Percentiles rank a stretch among this genome's conserved stretches.
Evolutionary conservation across 2,113 vertebrate species (phyloP).

Genomic region (Lepus americanus): DNA sequence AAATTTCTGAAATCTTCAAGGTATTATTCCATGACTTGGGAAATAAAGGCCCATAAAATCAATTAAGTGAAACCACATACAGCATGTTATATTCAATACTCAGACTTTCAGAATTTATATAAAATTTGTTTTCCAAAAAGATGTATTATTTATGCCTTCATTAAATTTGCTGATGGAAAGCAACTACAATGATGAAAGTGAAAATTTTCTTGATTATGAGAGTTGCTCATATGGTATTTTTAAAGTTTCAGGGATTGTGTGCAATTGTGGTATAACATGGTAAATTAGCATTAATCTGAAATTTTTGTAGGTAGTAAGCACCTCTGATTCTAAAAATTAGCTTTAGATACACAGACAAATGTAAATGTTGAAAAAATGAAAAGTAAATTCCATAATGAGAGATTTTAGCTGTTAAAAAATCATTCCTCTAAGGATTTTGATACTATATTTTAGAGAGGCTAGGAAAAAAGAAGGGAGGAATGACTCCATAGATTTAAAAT

Average conservation of each 20-base stretch:
- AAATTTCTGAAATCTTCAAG: slow-evolving; percentile 80
- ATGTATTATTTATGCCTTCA: slow-evolving; percentile 40
- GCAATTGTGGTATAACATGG: slow-evolving; percentile 26
- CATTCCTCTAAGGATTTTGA: neutral
- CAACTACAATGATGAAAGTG: neutral
- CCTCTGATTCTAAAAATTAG: slow-evolving; percentile 31
- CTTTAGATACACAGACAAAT: neutral
- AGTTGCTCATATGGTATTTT: neutral
- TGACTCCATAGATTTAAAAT: slow-evolving; percentile 38
- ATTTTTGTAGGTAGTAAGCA: neutral
- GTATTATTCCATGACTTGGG: slow-evolving; percentile 79
- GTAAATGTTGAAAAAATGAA: slow-evolving; percentile 12
- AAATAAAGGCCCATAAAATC: slow-evolving; percentile 31
- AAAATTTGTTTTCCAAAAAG: slow-evolving; percentile 51
- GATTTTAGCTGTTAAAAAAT: neutral
- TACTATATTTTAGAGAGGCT: slow-evolving; percentile 15
- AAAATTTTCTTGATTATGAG: neutral
- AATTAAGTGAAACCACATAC: slow-evolving; percentile 80
- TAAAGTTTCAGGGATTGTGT: slow-evolving; percentile 12
- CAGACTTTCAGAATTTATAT: slow-evolving; percentile 37
- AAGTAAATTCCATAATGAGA: slow-evolving; percentile 8
- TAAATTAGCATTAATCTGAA: slow-evolving; percentile 36
- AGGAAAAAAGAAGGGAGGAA: neutral
- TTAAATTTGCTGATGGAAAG: slow-evolving; percentile 44
- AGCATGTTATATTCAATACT: neutral